Evolutionary conservation across 1,140 invertebrate genomes (phyloP).

Genomic region (Atta texana): DNA sequence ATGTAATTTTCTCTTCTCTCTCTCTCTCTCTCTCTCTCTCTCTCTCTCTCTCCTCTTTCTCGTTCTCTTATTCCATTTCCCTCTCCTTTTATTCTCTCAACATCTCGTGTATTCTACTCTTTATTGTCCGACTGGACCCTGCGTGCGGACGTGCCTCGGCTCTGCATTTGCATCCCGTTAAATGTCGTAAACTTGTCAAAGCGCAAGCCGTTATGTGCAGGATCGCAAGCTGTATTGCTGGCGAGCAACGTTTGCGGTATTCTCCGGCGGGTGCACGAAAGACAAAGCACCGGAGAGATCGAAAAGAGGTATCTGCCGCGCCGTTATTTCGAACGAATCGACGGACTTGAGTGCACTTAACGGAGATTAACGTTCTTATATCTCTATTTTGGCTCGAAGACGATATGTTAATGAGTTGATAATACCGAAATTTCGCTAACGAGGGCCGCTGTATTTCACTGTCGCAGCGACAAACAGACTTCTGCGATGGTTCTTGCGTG

Average conservation of each 20-base stretch:
- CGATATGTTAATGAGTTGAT: constrained; percentile 58
- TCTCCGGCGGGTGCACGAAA: constrained; percentile 19
- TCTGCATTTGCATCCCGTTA: constrained; percentile 75
- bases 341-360: constrained; percentile 44
- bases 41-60: neutral
- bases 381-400: constrained; percentile 10
- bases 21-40: constrained; percentile 23
- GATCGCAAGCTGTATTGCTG: constrained; percentile 35
- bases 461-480: constrained; percentile 50
- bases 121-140: constrained; percentile 69
- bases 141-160: constrained; percentile 56
- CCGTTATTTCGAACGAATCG: constrained; percentile 65
- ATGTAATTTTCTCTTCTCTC: constrained; percentile 73
- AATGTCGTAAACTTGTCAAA: constrained; percentile 76
- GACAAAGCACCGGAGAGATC: constrained; percentile 43
- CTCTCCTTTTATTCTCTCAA: constrained; percentile 59
- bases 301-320: constrained; percentile 16
- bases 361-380: constrained; percentile 54
- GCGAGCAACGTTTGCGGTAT: constrained; percentile 61
- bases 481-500: constrained; percentile 17
- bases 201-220: constrained; percentile 60
- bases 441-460: constrained; percentile 54
- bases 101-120: constrained; percentile 73
- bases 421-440: constrained; percentile 57
- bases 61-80: neutral